Conservation (phyloP, 2,113 vertebrate species). For the Neogobius melanostomus region DNA sequence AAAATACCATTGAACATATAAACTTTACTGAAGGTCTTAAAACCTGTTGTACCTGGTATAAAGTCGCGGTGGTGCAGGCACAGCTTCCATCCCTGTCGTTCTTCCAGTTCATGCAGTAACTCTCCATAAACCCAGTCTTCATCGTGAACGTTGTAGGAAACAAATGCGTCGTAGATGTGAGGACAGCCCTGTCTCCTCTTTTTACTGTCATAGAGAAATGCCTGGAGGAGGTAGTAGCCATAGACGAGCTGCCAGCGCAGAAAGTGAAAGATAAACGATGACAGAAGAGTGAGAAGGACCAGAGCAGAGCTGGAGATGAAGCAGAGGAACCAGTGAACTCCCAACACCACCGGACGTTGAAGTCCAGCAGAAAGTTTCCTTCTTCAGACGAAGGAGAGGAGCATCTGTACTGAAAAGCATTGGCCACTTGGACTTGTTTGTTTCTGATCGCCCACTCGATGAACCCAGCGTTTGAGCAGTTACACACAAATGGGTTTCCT, state of each 20-base stretch:
- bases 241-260: constrained; percentile 69
- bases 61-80: constrained; percentile 82
- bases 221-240: constrained; percentile 71
- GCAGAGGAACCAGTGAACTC: too few species aligned
- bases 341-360: constrained; percentile 23
- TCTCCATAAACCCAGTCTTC: constrained; percentile 74
- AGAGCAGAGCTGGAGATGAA: too few species aligned
- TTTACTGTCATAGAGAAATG: constrained; percentile 65
- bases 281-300: constrained; percentile 27
- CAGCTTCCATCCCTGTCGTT: constrained; percentile 73
- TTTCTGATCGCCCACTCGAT: constrained; percentile 48
- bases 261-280: constrained; percentile 65
- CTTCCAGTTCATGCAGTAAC: constrained; percentile 74
- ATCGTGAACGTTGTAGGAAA: constrained; percentile 76
- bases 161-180: constrained; percentile 74
- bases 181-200: constrained; percentile 32
- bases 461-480: constrained; percentile 72
- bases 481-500: constrained; percentile 72
- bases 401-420: constrained; percentile 14
- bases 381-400: too few species aligned
- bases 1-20: too few species aligned
- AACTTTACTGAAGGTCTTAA: too few species aligned
- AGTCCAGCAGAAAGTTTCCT: constrained; percentile 50
- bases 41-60: constrained; percentile 61
- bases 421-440: constrained; percentile 66